Percentiles rank a stretch among this genome's conserved stretches.
Conservation (phyloP, 2,888 invertebrate genomes). For the Eupsilia transversa region DNA sequence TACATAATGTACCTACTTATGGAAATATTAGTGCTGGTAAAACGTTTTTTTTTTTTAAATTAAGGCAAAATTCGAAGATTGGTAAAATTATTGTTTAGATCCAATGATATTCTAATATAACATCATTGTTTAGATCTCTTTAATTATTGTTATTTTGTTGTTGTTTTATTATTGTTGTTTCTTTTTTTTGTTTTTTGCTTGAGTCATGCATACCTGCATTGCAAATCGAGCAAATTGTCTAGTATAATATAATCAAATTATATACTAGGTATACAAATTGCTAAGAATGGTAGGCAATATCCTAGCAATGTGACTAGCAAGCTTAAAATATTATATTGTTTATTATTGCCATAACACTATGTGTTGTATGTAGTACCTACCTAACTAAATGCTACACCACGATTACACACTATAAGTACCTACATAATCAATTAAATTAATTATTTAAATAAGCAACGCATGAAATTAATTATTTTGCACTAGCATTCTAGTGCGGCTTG, state of each 20-base stretch:
- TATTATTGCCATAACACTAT: conserved; percentile 3
- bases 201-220: too few species aligned
- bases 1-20: background rate
- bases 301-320: conserved; percentile 1
- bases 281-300: conserved; percentile 15
- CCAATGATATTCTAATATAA: too few species aligned
- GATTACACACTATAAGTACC: background rate
- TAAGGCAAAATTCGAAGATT: background rate
- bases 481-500: too few species aligned
- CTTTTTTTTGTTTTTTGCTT: too few species aligned
- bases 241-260: too few species aligned
- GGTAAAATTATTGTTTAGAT: background rate
- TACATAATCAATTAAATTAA: too few species aligned
- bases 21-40: background rate
- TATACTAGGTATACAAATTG: too few species aligned
- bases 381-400: background rate
- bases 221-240: too few species aligned
- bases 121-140: too few species aligned
- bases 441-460: background rate
- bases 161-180: too few species aligned
- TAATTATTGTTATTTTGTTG: too few species aligned
- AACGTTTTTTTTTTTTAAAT: background rate
- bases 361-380: too few species aligned
- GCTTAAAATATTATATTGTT: conserved; percentile 10
- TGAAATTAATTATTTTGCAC: background rate